phyloP scores from a whole-genome alignment of 1,140 invertebrate species.

The Listronotus oregonensis region DNA sequence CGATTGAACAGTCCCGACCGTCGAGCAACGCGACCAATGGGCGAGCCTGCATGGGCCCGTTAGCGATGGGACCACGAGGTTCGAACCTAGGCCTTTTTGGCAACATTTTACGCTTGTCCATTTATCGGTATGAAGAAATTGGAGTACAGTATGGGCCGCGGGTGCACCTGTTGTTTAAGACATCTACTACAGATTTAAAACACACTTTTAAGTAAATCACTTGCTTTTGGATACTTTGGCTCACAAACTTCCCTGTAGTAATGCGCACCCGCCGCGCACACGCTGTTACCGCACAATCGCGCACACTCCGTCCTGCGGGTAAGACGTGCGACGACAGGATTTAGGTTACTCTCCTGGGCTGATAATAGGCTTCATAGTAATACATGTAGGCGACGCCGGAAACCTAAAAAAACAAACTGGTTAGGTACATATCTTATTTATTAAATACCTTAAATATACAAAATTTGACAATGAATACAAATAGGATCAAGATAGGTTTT shows the following conservation, averaged over 20 bases:
- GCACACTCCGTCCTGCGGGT: slow-evolving; percentile 8
- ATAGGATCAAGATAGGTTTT: too few relatives aligned
- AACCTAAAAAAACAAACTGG: background rate
- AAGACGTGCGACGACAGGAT: slow-evolving; percentile 21
- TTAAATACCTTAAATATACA: too few relatives aligned
- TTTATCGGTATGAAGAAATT: slow-evolving; percentile 48
- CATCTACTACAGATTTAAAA: too few relatives aligned
- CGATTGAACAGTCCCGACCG: slow-evolving; percentile 97
- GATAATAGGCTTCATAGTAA: slow-evolving; percentile 47
- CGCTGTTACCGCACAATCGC: slow-evolving; percentile 7
- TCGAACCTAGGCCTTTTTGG: slow-evolving; percentile 79
- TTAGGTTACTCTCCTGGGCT: slow-evolving; percentile 50
- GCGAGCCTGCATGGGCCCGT: slow-evolving; percentile 87
- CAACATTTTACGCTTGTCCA: slow-evolving; percentile 82
- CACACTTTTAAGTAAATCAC: too few relatives aligned
- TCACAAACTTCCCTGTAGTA: background rate
- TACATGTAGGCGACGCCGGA: slow-evolving; percentile 43
- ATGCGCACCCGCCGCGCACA: background rate
- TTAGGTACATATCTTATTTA: too few relatives aligned
- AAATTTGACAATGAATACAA: too few relatives aligned
- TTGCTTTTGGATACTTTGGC: too few relatives aligned
- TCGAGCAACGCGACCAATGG: slow-evolving; percentile 97
- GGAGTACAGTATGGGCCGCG: background rate
- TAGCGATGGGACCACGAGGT: slow-evolving; percentile 72
- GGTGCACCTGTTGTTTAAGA: background rate